Percentiles rank a stretch among this genome's conserved stretches.
phyloP scores from a whole-genome alignment of 1,140 invertebrate species.

The Sarcophaga peregrina region DNA sequence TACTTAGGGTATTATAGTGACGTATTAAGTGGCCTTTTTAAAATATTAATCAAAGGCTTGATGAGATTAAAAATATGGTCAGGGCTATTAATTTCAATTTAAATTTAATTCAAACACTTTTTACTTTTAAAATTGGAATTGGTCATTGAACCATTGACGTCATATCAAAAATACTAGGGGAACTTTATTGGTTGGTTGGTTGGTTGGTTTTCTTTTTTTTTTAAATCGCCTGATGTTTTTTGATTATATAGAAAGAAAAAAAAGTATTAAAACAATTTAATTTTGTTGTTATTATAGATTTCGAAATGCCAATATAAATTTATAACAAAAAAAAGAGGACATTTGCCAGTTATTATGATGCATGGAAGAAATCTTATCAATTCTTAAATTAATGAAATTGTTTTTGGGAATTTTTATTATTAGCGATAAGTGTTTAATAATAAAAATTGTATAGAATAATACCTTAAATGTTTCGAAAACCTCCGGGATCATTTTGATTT shows the following conservation, averaged over 20 bases:
- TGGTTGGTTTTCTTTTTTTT: too few relatives aligned
- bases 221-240: conserved; percentile 7
- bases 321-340: too few relatives aligned
- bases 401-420: too few relatives aligned
- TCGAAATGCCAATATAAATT: too few relatives aligned
- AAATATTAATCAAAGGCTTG: not conserved
- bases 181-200: not conserved
- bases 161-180: not conserved
- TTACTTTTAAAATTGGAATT: not conserved
- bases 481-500: not conserved
- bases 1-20: too few relatives aligned
- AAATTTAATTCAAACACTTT: not conserved
- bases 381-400: too few relatives aligned
- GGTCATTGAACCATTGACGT: conserved; percentile 16
- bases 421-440: too few relatives aligned
- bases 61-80: not conserved
- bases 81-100: not conserved
- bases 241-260: not conserved
- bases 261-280: not conserved
- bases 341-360: too few relatives aligned
- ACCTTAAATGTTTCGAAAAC: too few relatives aligned
- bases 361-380: too few relatives aligned
- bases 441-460: too few relatives aligned
- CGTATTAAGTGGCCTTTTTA: not conserved
- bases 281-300: too few relatives aligned